These are phyloP conservation scores for Phragmatobia fuliginosa DNA, from an alignment of 2,888 invertebrate species.

Conservation along the genomic window DNA sequence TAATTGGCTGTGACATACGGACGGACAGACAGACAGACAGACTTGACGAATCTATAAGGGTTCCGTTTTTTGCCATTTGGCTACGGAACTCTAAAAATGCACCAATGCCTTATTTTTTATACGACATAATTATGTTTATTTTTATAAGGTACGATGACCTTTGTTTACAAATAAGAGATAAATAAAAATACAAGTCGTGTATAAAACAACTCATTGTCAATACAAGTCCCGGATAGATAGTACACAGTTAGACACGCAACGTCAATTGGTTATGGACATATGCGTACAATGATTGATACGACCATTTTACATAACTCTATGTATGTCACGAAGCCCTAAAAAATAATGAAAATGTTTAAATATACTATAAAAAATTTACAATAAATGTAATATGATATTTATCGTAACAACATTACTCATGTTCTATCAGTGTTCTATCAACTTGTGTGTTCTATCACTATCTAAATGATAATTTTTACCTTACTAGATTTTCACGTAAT, in stretches of 20 bases:
- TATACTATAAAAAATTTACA: not conserved
- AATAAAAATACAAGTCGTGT: conserved; percentile 26
- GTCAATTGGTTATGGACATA: conserved; percentile 64
- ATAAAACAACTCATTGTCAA: conserved; percentile 34
- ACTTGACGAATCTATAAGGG: too few relatives aligned
- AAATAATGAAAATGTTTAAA: not conserved
- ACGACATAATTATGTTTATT: not conserved
- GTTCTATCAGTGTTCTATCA: too few relatives aligned
- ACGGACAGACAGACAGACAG: too few relatives aligned
- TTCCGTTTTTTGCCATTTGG: too few relatives aligned
- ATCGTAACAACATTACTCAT: not conserved
- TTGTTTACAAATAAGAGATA: conserved; percentile 19
- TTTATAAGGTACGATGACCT: conserved; percentile 3
- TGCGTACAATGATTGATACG: conserved; percentile 59
- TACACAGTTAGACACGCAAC: conserved; percentile 39
- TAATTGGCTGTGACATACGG: too few relatives aligned
- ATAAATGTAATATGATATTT: not conserved
- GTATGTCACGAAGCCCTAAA: conserved; percentile 23
- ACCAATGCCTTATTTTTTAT: not conserved
- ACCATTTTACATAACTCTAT: conserved; percentile 32
- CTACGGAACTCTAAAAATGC: too few relatives aligned
- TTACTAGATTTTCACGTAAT: not conserved
- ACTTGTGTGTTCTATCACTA: not conserved
- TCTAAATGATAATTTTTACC: not conserved
- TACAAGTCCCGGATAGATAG: conserved; percentile 29